phyloP scores from a whole-genome alignment of 2,113 vertebrate genomes.

The Catharus bicknelli region DNA sequence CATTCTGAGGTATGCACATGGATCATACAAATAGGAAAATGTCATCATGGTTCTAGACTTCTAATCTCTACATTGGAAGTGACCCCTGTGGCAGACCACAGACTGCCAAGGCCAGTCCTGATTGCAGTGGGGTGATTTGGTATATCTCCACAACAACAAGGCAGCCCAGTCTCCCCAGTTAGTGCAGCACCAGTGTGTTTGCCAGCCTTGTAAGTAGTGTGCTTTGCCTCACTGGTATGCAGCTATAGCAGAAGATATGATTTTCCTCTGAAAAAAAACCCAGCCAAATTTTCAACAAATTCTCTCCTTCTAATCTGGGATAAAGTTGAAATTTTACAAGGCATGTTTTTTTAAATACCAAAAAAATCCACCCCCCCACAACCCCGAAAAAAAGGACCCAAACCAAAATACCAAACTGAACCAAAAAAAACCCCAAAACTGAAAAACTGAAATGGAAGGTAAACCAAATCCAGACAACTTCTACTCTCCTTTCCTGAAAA shows the following conservation, averaged over 20 bases:
- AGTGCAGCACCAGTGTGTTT: not conserved
- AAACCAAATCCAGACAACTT: not conserved
- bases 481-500: conserved; percentile 1
- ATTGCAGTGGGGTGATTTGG: not conserved
- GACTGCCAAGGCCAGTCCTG: not conserved
- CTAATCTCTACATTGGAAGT: not conserved
- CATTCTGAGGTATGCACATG: not conserved
- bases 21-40: not conserved
- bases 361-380: not conserved
- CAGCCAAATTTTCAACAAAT: not conserved
- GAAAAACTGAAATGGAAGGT: not conserved
- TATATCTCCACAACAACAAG: not conserved
- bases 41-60: not conserved
- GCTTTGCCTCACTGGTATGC: not conserved
- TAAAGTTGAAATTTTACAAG: not conserved
- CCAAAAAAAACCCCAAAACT: not conserved
- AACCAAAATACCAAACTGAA: not conserved
- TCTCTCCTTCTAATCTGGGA: not conserved
- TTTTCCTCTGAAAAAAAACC: not conserved
- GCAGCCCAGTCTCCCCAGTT: not conserved
- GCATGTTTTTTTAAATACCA: not conserved
- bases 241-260: not conserved
- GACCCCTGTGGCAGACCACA: not conserved
- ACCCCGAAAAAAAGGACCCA: no score
- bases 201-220: not conserved